Evolutionary conservation across 2,113 vertebrate genomes (phyloP).

Genomic region (Sakesphorus luctuosus): DNA sequence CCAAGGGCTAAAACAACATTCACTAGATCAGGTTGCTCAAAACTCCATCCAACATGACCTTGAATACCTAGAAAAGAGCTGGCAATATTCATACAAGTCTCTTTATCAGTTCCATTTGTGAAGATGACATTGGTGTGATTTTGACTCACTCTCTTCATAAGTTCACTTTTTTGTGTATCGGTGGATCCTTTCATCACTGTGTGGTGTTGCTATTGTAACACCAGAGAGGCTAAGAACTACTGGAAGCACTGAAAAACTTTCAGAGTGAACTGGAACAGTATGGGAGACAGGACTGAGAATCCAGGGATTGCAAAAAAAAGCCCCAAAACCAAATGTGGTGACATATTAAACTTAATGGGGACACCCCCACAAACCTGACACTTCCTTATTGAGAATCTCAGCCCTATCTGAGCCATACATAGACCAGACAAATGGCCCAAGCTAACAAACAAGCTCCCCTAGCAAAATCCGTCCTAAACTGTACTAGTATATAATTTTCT

Average conservation of each 20-base stretch:
- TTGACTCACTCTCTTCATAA: neutral
- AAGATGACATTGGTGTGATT: neutral
- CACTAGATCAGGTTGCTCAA: neutral
- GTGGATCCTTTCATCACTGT: neutral
- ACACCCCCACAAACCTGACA: neutral
- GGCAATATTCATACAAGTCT: neutral
- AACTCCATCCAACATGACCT: neutral
- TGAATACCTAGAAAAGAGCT: neutral
- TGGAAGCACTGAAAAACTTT: neutral
- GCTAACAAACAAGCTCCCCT: neutral
- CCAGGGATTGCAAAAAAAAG: neutral
- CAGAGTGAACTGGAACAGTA: neutral
- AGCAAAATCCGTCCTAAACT: neutral
- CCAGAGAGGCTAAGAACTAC: neutral
- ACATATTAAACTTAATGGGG: neutral
- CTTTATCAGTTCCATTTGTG: neutral
- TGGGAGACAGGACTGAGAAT: neutral
- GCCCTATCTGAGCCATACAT: neutral
- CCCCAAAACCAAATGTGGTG: neutral
- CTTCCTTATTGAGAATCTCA: neutral
- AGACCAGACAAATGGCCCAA: neutral
- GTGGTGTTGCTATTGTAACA: neutral
- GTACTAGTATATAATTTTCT: neutral
- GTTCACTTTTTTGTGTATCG: neutral
- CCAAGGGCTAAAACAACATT: neutral